Evolutionary conservation across 2,797 vertebrate species (phyloP).

Genomic region (Pipistrellus pygmaeus): DNA sequence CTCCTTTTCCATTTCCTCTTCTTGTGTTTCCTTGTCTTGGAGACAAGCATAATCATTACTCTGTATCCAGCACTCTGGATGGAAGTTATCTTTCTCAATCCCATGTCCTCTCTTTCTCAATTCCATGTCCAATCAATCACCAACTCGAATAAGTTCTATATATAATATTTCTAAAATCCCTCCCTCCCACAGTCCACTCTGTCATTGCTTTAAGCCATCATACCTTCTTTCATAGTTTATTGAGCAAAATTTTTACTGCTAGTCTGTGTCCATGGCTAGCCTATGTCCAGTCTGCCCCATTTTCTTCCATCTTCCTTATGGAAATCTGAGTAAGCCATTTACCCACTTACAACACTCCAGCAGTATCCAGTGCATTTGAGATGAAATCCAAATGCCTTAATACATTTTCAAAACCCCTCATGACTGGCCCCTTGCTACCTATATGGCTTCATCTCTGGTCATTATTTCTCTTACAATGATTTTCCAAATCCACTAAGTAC

Average conservation of each 20-base stretch:
- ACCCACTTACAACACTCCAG: not conserved
- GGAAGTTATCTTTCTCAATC: not conserved
- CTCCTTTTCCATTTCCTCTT: not conserved
- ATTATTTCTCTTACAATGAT: not conserved
- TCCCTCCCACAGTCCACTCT: not conserved
- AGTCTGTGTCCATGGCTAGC: not conserved
- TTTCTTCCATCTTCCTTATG: not conserved
- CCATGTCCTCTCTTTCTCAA: not conserved
- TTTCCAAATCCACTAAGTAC: not conserved
- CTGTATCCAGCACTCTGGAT: not conserved
- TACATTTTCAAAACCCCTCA: not conserved
- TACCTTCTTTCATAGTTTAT: not conserved
- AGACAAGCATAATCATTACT: not conserved
- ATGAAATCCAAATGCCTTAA: slow-evolving; percentile 9
- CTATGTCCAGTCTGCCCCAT: not conserved
- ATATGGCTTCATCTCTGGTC: not conserved
- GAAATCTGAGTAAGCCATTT: not conserved
- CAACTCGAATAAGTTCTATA: not conserved
- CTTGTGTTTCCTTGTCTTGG: not conserved
- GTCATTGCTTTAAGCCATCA: not conserved
- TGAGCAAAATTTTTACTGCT: not conserved
- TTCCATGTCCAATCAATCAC: not conserved
- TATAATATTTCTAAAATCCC: not conserved
- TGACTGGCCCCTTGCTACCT: not conserved
- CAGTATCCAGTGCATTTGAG: not conserved